Conservation (phyloP, 2,113 vertebrate species). For the Arizona elegans region DNA sequence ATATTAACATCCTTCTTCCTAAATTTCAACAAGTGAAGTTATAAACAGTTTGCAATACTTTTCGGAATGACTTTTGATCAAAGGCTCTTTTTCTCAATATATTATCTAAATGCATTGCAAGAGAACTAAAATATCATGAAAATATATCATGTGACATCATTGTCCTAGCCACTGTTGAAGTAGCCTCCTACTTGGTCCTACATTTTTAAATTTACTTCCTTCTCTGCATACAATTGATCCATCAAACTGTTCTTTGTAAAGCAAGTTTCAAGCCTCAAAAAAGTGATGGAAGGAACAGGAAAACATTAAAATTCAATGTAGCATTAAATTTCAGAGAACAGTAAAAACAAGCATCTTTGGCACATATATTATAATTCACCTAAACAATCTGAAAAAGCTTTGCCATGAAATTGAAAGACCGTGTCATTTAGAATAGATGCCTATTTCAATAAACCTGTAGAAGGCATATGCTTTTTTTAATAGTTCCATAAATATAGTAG, state of each 20-base stretch:
- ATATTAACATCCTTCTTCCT: not conserved
- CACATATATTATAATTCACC: not conserved
- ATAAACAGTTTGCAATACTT: not conserved
- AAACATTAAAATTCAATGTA: not conserved
- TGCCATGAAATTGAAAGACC: not conserved
- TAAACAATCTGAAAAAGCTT: not conserved
- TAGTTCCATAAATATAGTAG: slow-evolving; percentile 10
- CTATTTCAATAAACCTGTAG: not conserved
- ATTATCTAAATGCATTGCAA: not conserved
- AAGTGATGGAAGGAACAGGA: not conserved
- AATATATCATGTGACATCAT: not conserved
- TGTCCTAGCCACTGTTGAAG: not conserved
- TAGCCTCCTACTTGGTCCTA: not conserved
- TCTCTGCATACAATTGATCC: not conserved
- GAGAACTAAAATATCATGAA: not conserved
- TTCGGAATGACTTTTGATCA: not conserved
- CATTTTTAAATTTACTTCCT: not conserved
- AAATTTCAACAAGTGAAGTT: not conserved
- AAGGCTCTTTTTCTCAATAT: not conserved
- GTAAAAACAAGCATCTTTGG: not conserved
- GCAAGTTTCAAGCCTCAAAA: not conserved
- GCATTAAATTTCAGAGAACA: not conserved
- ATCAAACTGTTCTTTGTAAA: not conserved
- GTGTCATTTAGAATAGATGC: not conserved
- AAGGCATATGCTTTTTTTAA: not conserved